Conservation (phyloP, 2,113 vertebrate genomes). For the Chionis minor region DNA sequence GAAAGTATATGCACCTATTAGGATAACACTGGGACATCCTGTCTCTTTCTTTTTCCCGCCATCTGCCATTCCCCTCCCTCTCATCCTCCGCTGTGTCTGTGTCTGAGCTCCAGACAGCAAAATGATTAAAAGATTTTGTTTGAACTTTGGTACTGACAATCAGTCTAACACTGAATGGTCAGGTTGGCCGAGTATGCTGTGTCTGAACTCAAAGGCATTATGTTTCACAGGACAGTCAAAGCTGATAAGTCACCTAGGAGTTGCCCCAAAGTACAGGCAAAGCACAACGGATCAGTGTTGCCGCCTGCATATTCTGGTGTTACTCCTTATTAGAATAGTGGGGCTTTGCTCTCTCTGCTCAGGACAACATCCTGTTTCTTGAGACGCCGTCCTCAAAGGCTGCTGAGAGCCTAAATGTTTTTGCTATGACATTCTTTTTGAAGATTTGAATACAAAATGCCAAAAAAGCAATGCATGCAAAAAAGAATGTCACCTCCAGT, state of each 20-base stretch:
- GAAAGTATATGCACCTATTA: background rate
- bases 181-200: background rate
- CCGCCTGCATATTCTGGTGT: background rate
- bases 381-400: background rate
- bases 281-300: background rate
- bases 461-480: background rate
- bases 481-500: background rate
- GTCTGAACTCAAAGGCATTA: background rate
- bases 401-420: background rate
- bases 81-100: background rate
- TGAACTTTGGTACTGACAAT: background rate
- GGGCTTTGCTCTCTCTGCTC: background rate
- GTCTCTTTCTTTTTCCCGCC: background rate
- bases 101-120: background rate
- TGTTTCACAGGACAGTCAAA: background rate
- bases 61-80: background rate
- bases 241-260: accelerated
- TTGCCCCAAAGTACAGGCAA: background rate
- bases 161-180: background rate
- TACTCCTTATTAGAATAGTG: background rate
- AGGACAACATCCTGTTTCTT: background rate
- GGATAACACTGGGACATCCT: background rate
- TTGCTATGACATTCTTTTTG: background rate
- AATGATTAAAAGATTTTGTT: background rate
- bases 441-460: background rate